Conservation (phyloP, 2,113 vertebrate genomes). For the Pampusana beccarii region DNA sequence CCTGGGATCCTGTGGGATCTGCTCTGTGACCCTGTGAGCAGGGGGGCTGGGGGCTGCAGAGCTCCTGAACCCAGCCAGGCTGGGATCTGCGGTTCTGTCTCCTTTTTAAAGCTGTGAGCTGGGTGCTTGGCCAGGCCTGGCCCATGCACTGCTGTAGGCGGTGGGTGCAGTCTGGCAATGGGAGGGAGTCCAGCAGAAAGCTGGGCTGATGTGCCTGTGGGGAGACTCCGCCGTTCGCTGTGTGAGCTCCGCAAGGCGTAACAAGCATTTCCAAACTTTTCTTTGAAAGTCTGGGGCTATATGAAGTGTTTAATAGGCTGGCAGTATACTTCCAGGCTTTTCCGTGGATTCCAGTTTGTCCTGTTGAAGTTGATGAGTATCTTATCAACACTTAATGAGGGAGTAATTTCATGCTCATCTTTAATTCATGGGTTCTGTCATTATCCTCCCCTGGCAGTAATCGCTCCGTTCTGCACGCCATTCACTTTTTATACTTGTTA, state of each 20-base stretch:
- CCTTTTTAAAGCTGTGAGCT: neutral
- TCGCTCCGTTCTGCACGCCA: neutral
- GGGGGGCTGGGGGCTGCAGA: too few relatives aligned
- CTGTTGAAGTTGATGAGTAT: neutral
- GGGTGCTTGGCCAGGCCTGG: neutral
- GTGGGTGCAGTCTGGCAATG: neutral
- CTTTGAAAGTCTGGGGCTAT: accelerated
- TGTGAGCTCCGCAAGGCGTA: neutral
- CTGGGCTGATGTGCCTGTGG: accelerated
- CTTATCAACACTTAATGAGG: neutral
- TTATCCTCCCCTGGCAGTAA: neutral
- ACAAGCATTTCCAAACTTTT: accelerated
- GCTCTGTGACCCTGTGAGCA: too few relatives aligned
- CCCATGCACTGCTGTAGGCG: neutral
- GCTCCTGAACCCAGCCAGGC: too few relatives aligned
- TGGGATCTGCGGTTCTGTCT: too few relatives aligned
- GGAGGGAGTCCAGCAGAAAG: neutral
- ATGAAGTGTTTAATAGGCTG: neutral
- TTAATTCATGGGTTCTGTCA: neutral
- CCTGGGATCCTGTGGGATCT: too few relatives aligned
- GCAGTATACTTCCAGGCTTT: neutral
- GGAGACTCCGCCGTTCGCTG: accelerated
- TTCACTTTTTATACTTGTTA: neutral
- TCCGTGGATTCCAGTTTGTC: neutral
- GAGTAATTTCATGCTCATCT: neutral